Percentiles rank a stretch among this genome's conserved stretches.
Conservation (phyloP, 2,888 invertebrate species). For the Xylocampa areola region DNA sequence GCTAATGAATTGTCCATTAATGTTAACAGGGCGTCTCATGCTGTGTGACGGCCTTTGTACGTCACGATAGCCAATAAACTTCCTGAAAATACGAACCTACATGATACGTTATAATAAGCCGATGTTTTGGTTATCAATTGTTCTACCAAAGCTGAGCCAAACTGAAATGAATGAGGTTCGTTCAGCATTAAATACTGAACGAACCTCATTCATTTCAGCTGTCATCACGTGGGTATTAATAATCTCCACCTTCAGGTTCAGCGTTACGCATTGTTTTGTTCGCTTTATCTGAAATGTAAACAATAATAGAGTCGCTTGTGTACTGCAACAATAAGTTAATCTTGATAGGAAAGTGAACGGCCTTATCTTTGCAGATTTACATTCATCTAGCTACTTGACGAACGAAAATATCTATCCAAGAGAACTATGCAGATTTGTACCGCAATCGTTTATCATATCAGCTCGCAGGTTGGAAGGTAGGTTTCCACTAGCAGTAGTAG, state of each 20-base stretch:
- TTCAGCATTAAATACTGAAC: no score
- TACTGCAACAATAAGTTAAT: conserved; percentile 21
- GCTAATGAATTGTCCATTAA: conserved; percentile 63
- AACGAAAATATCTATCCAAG: conserved; percentile 7
- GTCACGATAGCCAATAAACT: conserved; percentile 26
- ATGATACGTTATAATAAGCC: conserved; percentile 1
- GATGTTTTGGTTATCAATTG: conserved; percentile 26
- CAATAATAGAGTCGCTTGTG: conserved; percentile 19
- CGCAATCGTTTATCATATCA: no score
- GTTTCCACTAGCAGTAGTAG: no score
- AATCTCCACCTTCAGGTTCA: conserved; percentile 15
- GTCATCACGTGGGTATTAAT: conserved; percentile 26
- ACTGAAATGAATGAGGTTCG: no score
- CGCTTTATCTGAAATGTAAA: conserved; percentile 49
- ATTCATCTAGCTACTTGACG: conserved; percentile 12
- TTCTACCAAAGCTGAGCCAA: conserved; percentile 33
- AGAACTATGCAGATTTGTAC: no score
- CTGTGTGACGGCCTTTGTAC: conserved; percentile 49
- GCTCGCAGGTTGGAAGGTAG: no score
- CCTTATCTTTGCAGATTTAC: conserved; percentile 36
- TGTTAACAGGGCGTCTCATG: conserved; percentile 56
- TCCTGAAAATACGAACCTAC: conserved; percentile 36
- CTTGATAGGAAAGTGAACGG: conserved; percentile 35
- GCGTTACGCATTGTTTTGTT: conserved; percentile 41
- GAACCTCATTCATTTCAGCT: conserved; percentile 20